These are phyloP conservation scores for Pseudochaenichthys georgianus DNA, from an alignment of 2,797 vertebrate species.

Conservation along the genomic window DNA sequence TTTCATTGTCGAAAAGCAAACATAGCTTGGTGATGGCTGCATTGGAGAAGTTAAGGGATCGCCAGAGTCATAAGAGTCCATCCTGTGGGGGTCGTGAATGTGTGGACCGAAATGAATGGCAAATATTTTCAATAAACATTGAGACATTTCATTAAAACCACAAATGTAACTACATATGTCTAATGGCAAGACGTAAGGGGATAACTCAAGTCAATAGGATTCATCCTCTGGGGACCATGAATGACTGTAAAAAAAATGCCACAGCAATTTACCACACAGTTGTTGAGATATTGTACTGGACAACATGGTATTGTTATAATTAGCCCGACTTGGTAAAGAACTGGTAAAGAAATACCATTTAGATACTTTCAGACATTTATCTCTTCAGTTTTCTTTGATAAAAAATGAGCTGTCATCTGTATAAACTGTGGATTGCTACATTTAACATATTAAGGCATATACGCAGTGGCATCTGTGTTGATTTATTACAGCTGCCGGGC, in stretches of 20 bases:
- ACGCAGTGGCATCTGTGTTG: constrained; percentile 23
- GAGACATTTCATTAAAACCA: neutral
- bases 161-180: neutral
- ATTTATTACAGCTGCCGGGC: constrained; percentile 37
- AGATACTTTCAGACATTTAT: neutral
- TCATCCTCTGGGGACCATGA: neutral
- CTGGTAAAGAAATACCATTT: neutral
- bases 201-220: neutral
- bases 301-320: neutral
- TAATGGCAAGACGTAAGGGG: neutral
- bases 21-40: too few relatives aligned
- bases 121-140: neutral
- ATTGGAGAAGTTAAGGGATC: too few relatives aligned
- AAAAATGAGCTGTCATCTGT: neutral
- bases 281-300: neutral
- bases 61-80: too few relatives aligned
- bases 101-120: neutral
- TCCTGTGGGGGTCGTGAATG: too few relatives aligned
- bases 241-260: neutral
- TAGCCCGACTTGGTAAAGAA: neutral
- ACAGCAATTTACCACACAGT: neutral
- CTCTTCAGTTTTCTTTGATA: too few relatives aligned
- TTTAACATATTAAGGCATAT: constrained; percentile 27
- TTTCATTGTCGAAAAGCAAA: too few relatives aligned
- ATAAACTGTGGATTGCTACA: neutral